Evolutionary conservation across 2,888 invertebrate species (phyloP), one percentile per base, ranked within the genome.

Genomic region (Halictus quadricinctus): DNA sequence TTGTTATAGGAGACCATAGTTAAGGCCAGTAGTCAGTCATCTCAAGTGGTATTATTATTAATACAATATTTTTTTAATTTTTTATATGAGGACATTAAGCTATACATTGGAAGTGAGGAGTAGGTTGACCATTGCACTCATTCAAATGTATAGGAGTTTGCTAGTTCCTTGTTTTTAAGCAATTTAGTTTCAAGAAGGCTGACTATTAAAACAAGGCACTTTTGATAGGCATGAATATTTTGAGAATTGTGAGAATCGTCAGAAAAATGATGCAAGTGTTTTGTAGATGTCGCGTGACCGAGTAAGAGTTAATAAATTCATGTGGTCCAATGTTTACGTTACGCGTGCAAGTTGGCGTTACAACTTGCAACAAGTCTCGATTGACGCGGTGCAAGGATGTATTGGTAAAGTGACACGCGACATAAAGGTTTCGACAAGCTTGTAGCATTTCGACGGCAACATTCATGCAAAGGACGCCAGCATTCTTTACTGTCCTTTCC

Each of bases 371-470:
- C n/a, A 18, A 29, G 29, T 43, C 6, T 13, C 43, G 43, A 43
- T 70, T 70, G 29, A 43, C 6, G 2, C 48, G 50, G 75, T 18
- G 15, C 15, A n/a, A 15, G 12, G 15, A 54, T 6, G 50, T 8
- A 29, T 54, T 66, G 43, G 12, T 15, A n/a, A 54, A 79, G 46
- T 58, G 36, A 25, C 58, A 41, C 54, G 7, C 15, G 50, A 50
- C 18, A 80, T 29, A n/a, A 60, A 66, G 25, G 13, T 15, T 74
- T 48, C 46, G 12, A 70, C 69, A 48, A 21, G 46, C 41, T 81
- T 64, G 54, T n/a, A 69, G 10, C 13, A 43, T 36, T 48, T 25
- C 25, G 21, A 72, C 48, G 54, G 3, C 43, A 58, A 70, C 54
- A 25, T 60, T 48, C 54, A 25, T 36, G 77, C 76, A 60, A 75